Evolutionary conservation across 2,888 invertebrate species (phyloP).

Genomic region (Acanthococcus lagerstroemiae): DNA sequence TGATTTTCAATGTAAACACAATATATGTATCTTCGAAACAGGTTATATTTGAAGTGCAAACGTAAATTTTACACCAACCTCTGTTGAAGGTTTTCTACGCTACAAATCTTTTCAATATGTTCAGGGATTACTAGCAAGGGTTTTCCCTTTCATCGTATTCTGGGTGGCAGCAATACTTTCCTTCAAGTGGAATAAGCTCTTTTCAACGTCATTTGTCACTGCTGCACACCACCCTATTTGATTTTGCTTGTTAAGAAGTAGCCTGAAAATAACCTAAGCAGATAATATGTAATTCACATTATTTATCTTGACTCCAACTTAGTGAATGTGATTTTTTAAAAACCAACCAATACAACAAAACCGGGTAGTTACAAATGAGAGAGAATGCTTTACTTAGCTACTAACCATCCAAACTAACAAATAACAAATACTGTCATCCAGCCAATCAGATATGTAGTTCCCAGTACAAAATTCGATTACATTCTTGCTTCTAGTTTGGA

Average conservation of each 20-base stretch:
- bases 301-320: not conserved
- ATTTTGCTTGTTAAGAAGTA: conserved; percentile 18
- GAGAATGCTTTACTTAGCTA: no score
- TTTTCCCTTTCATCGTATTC: conserved; percentile 11
- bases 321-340: no score
- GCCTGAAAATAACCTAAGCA: conserved; percentile 5
- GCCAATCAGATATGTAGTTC: no score
- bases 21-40: not conserved
- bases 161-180: conserved; percentile 11
- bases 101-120: conserved; percentile 10
- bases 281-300: not conserved
- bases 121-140: conserved; percentile 18
- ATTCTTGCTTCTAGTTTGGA: no score
- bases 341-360: no score
- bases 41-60: not conserved
- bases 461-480: no score
- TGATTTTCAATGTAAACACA: not conserved
- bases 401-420: no score
- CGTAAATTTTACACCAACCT: not conserved
- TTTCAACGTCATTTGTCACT: conserved; percentile 8
- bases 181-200: conserved; percentile 6
- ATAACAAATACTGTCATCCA: no score
- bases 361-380: no score
- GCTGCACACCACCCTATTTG: conserved; percentile 5
- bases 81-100: not conserved